Evolutionary conservation across 1,140 invertebrate species (phyloP).

Genomic region (Chironomus striatipennis): DNA sequence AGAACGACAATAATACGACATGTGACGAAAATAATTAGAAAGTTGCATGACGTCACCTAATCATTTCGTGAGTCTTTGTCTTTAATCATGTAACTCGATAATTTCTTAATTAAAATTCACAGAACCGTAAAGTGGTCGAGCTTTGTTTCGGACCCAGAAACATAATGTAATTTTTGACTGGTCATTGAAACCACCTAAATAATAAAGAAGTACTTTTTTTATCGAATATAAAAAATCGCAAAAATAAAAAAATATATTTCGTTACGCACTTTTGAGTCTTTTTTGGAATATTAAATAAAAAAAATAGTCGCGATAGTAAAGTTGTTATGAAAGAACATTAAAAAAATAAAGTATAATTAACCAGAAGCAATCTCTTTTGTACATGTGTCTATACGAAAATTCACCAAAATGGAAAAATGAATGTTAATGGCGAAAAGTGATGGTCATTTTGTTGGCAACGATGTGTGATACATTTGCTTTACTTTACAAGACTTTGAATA

Average conservation of each 20-base stretch:
- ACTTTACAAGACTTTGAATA: neutral
- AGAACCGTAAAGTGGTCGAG: conserved; percentile 18
- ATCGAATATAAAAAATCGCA: conserved; percentile 16
- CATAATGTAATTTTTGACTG: no score
- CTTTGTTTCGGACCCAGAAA: neutral
- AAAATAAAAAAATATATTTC: conserved; percentile 12
- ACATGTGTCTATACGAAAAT: neutral
- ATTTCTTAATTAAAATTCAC: conserved; percentile 11
- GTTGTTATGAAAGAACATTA: neutral
- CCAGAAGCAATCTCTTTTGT: neutral
- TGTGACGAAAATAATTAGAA: neutral
- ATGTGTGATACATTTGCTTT: neutral
- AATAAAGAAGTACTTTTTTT: neutral
- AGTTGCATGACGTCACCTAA: neutral
- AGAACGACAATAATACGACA: neutral
- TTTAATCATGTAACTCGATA: neutral
- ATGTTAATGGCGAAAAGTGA: conserved; percentile 18
- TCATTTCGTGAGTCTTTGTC: no score
- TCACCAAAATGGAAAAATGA: conserved; percentile 9
- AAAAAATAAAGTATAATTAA: conserved; percentile 9
- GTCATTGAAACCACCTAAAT: neutral
- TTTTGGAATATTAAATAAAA: neutral
- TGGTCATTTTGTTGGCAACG: conserved; percentile 17
- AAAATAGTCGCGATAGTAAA: neutral
- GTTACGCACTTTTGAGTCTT: conserved; percentile 19